These are phyloP conservation scores for Discoglossus pictus DNA, from an alignment of 2,797 vertebrate species.

Conservation along the genomic window DNA sequence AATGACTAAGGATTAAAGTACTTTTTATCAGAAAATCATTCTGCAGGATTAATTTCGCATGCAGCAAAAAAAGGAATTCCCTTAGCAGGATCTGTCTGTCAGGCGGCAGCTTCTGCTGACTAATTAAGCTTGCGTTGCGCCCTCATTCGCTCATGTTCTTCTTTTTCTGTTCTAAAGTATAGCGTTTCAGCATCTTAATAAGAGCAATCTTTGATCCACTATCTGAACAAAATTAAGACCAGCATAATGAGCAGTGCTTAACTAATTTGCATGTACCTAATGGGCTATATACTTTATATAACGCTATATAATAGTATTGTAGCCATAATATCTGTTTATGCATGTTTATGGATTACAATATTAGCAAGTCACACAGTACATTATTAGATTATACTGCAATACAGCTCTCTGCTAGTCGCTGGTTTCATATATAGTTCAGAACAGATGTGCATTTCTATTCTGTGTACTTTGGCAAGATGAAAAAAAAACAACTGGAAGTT, in stretches of 20 bases:
- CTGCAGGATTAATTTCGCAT: background rate
- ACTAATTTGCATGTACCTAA: slow-evolving; percentile 5
- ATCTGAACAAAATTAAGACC: background rate
- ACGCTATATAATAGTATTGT: background rate
- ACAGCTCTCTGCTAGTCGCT: background rate
- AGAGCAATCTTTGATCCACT: slow-evolving; percentile 12
- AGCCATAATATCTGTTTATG: background rate
- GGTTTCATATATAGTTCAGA: background rate
- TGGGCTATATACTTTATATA: background rate
- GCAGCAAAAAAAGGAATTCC: slow-evolving; percentile 2
- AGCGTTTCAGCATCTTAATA: slow-evolving; percentile 19
- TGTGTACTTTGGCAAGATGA: background rate
- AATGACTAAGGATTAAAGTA: slow-evolving; percentile 5
- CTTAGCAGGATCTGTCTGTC: too few relatives aligned
- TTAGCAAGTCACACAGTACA: background rate
- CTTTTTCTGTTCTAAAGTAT: slow-evolving; percentile 8
- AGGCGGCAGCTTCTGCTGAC: slow-evolving; percentile 19
- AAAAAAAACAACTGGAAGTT: too few relatives aligned
- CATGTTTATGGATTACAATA: background rate
- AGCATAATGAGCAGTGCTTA: slow-evolving; percentile 14
- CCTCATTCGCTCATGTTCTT: slow-evolving; percentile 24
- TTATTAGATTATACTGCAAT: slow-evolving; percentile 27
- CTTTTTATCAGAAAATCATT: too few relatives aligned
- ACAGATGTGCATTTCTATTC: background rate
- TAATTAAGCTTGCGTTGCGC: slow-evolving; percentile 17